Conservation (phyloP, 2,113 vertebrate genomes). For the Pampusana beccarii region DNA sequence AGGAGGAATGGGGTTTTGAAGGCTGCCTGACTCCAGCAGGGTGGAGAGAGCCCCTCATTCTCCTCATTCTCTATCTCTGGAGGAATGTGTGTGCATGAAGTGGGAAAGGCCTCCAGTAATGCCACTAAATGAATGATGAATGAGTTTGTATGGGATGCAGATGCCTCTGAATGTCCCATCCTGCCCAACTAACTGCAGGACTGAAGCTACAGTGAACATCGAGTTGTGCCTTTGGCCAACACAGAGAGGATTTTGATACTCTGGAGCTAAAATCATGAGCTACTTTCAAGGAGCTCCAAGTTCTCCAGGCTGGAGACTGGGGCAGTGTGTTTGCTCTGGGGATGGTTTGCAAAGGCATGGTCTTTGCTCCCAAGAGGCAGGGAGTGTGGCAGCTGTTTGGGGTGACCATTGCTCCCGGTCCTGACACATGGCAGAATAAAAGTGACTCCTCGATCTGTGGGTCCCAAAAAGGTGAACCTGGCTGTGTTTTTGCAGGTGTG, state of each 20-base stretch:
- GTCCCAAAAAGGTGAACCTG: background rate
- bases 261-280: background rate
- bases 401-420: fast-evolving
- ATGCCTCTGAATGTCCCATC: background rate
- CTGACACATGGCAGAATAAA: background rate
- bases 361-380: background rate
- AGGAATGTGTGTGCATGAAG: background rate
- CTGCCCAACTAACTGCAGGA: background rate
- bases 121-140: background rate
- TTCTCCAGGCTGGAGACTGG: background rate
- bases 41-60: background rate
- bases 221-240: background rate
- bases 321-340: background rate
- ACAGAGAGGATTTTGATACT: background rate
- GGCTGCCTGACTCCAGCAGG: fast-evolving
- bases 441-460: background rate
- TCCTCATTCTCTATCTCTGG: background rate
- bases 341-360: background rate
- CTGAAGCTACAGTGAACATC: background rate
- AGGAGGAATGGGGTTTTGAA: constrained; percentile 5
- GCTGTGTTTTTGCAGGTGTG: background rate
- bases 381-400: background rate
- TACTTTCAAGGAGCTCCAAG: background rate
- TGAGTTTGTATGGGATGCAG: background rate
- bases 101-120: background rate